Evolutionary conservation across 2,113 vertebrate genomes (phyloP).

Genomic region (Nestor notabilis): DNA sequence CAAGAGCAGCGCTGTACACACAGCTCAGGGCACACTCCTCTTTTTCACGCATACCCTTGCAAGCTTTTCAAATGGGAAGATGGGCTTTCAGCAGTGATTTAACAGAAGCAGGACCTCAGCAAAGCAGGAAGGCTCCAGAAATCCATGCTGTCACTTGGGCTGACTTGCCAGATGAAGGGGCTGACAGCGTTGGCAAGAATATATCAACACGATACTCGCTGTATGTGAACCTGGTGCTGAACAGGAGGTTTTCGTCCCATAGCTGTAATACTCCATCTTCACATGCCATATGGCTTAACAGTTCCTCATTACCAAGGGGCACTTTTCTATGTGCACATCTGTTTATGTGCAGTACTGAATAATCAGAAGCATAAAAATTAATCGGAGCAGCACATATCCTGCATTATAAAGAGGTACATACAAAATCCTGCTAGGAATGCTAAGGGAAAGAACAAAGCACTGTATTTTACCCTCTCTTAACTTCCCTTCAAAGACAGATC

Average conservation of each 20-base stretch:
- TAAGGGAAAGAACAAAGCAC: background rate
- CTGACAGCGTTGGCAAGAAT: background rate
- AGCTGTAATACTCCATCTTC: background rate
- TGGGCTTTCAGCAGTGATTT: background rate
- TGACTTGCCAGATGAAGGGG: background rate
- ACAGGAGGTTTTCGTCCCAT: background rate
- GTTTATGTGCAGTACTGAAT: background rate
- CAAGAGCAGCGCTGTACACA: background rate
- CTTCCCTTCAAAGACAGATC: background rate
- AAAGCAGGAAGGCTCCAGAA: background rate
- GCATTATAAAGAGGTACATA: background rate
- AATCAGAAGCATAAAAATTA: background rate
- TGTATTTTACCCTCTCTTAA: background rate
- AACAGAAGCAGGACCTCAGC: background rate
- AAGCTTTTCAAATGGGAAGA: background rate
- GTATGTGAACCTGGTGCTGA: background rate
- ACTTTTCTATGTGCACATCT: background rate
- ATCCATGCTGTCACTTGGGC: background rate
- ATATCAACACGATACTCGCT: rapidly evolving
- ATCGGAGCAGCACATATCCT: background rate
- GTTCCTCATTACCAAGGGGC: background rate
- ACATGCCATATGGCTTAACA: background rate
- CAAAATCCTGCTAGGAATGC: background rate
- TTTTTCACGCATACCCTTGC: background rate
- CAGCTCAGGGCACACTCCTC: background rate